phyloP scores from a whole-genome alignment of 2,797 vertebrate species.

The Oreortyx pictus region DNA sequence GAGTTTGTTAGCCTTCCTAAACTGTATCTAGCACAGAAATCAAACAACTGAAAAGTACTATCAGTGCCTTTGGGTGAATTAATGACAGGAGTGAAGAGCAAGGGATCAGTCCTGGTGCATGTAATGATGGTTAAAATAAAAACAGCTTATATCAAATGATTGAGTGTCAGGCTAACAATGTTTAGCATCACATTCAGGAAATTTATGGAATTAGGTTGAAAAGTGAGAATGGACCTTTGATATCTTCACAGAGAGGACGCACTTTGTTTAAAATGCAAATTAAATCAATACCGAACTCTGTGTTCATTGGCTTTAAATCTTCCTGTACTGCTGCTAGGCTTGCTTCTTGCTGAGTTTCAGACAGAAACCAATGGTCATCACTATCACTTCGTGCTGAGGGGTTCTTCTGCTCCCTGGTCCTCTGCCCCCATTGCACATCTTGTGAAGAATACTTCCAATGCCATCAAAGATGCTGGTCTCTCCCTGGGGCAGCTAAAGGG shows the following conservation, averaged over 20 bases:
- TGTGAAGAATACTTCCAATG: background rate
- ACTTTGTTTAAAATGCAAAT: slow-evolving; percentile 42
- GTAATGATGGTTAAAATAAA: background rate
- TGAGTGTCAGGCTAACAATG: background rate
- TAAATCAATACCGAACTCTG: background rate
- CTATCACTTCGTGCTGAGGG: background rate
- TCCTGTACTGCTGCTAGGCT: background rate
- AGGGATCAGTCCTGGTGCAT: background rate
- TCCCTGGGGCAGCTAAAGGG: background rate
- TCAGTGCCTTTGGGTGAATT: background rate
- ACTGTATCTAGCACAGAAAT: background rate
- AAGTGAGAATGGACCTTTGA: background rate
- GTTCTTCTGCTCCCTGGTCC: background rate
- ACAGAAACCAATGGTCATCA: background rate
- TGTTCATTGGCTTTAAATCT: background rate
- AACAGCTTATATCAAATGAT: background rate
- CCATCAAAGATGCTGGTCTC: background rate
- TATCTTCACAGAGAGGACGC: background rate
- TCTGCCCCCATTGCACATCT: background rate
- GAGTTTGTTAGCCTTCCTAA: background rate
- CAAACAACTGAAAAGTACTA: background rate
- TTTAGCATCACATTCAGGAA: background rate
- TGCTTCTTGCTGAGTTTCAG: background rate
- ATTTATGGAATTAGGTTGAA: background rate
- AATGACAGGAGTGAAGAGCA: background rate